Conservation (phyloP, 2,797 vertebrate genomes). For the Cheirogaleus major region DNA sequence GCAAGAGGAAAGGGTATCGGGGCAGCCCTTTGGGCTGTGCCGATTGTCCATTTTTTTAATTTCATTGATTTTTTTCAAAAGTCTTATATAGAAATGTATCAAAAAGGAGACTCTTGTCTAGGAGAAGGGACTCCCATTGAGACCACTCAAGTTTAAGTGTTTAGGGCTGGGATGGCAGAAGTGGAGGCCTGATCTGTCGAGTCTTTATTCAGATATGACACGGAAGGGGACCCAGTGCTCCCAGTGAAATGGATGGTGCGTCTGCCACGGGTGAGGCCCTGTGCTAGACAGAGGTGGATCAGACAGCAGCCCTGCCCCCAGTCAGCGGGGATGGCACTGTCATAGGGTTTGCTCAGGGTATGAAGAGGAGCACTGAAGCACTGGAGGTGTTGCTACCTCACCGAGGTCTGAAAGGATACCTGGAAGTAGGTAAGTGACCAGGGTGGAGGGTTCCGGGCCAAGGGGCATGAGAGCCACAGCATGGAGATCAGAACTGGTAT, state of each 20-base stretch:
- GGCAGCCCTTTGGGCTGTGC: background rate
- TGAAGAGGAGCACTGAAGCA: background rate
- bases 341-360: accelerated
- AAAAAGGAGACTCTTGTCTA: background rate
- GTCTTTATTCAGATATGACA: background rate
- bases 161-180: background rate
- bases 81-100: background rate
- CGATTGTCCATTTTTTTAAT: background rate
- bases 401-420: background rate
- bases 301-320: background rate
- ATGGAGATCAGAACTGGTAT: background rate
- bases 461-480: background rate
- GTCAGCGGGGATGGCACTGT: accelerated
- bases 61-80: slow-evolving; percentile 19
- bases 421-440: background rate
- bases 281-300: too few relatives aligned
- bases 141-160: background rate
- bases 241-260: background rate
- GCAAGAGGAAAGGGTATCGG: background rate
- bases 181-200: background rate
- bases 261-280: background rate
- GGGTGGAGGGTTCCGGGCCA: background rate
- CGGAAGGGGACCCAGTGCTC: background rate
- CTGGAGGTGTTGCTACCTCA: background rate
- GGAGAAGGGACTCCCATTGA: background rate